Percentiles rank a stretch among this genome's conserved stretches.
Conservation (phyloP, 53 echinoderm and acorn worm genomes). For the Pentamera pediparva region DNA sequence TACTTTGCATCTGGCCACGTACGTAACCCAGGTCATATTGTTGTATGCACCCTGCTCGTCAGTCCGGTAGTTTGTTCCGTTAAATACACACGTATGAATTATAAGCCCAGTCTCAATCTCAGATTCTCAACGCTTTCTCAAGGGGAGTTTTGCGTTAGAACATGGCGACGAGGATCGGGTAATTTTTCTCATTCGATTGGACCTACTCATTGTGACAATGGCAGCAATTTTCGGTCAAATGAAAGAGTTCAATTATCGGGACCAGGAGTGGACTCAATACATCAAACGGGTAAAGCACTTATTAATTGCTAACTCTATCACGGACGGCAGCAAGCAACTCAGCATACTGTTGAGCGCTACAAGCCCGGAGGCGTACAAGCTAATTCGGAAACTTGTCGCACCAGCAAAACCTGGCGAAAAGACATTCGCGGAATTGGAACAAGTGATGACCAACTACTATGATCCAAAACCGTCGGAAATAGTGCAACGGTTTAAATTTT, state of each 20-base stretch:
- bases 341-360: not conserved
- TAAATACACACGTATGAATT: not conserved
- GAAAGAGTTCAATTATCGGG: not conserved
- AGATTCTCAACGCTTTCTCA: not conserved
- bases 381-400: slow-evolving; percentile 7
- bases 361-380: not conserved
- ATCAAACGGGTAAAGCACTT: not conserved
- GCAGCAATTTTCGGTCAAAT: not conserved
- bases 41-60: too few species aligned
- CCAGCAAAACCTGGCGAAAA: slow-evolving; percentile 35
- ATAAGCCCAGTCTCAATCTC: not conserved
- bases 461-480: slow-evolving; percentile 7
- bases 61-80: slow-evolving; percentile 1
- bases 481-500: slow-evolving; percentile 15
- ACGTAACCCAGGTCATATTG: too few species aligned
- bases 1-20: too few species aligned
- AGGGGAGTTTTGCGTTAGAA: not conserved
- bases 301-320: slow-evolving; percentile 13
- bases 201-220: not conserved
- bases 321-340: not conserved
- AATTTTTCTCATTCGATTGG: not conserved
- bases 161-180: not conserved
- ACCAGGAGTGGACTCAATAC: slow-evolving; percentile 15
- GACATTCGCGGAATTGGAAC: slow-evolving; percentile 24
- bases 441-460: slow-evolving; percentile 25